Evolutionary conservation across 1,140 invertebrate genomes (phyloP).

Genomic region (Drosophila tsacasi): DNA sequence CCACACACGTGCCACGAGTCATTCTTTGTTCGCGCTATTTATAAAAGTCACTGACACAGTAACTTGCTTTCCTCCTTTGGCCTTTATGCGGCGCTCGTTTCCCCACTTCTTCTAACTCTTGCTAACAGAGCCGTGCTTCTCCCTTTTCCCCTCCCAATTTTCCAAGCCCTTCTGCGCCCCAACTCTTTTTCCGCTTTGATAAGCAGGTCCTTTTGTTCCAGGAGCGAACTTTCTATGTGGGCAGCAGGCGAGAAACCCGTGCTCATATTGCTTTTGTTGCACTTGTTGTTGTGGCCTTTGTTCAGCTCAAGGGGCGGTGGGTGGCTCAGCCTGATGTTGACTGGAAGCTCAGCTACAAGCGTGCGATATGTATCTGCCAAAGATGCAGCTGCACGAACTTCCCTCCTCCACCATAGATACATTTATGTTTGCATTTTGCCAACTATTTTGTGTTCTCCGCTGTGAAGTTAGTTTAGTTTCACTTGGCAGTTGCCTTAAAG

Average conservation of each 20-base stretch:
- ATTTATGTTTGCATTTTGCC: slow-evolving; percentile 60
- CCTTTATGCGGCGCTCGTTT: slow-evolving; percentile 58
- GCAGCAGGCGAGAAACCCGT: slow-evolving; percentile 58
- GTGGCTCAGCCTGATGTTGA: slow-evolving; percentile 42
- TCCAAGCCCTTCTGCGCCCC: slow-evolving; percentile 5
- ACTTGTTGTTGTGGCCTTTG: slow-evolving; percentile 69
- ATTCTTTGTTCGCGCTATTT: slow-evolving; percentile 80
- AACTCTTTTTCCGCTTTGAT: slow-evolving; percentile 83
- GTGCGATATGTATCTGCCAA: slow-evolving; percentile 64
- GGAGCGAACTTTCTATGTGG: slow-evolving; percentile 64
- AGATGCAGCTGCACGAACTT: slow-evolving; percentile 45
- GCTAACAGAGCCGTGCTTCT: slow-evolving; percentile 12
- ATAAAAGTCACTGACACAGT: slow-evolving; percentile 82
- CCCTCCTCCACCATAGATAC: slow-evolving; percentile 14
- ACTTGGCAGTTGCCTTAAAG: slow-evolving; percentile 32
- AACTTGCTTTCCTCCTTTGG: slow-evolving; percentile 67
- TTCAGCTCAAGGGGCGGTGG: slow-evolving; percentile 34
- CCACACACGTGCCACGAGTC: slow-evolving; percentile 57
- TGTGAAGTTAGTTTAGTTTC: slow-evolving; percentile 32
- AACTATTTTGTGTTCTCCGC: slow-evolving; percentile 42
- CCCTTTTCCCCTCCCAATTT: neutral
- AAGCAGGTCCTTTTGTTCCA: slow-evolving; percentile 80
- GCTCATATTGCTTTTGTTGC: slow-evolving; percentile 69
- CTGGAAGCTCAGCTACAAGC: slow-evolving; percentile 61
- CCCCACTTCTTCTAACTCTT: slow-evolving; percentile 69